Conservation (phyloP, 2,888 invertebrate genomes). For the Drosophila pullipes region DNA sequence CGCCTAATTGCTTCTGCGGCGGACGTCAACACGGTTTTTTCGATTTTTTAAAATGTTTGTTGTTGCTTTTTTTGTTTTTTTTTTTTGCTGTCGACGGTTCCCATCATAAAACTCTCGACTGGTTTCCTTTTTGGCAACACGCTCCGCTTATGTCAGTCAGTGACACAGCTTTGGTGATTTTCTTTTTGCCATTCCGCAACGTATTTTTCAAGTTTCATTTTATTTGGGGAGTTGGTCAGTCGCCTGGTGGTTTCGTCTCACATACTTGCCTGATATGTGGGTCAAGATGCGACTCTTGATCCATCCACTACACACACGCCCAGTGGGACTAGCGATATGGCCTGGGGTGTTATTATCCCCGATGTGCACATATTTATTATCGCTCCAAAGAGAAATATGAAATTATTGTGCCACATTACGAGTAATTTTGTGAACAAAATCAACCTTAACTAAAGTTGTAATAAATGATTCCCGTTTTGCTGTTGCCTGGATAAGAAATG, state of each 20-base stretch:
- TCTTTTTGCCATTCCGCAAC: slow-evolving; percentile 68
- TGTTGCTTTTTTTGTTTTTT: slow-evolving; percentile 17
- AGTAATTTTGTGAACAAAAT: slow-evolving; percentile 50
- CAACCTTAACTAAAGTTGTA: slow-evolving; percentile 19
- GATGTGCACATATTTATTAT: slow-evolving; percentile 55
- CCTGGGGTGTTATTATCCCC: slow-evolving; percentile 66
- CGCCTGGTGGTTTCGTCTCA: slow-evolving; percentile 43
- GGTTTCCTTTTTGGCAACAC: slow-evolving; percentile 78
- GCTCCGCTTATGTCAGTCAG: slow-evolving; percentile 72
- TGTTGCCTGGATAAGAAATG: background rate
- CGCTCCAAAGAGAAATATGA: slow-evolving; percentile 47
- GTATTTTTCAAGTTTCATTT: slow-evolving; percentile 59
- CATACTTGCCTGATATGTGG: slow-evolving; percentile 65
- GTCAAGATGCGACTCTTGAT: slow-evolving; percentile 72
- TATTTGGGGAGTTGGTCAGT: slow-evolving; percentile 60
- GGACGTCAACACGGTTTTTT: slow-evolving; percentile 72
- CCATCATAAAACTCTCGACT: slow-evolving; percentile 76
- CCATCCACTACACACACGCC: slow-evolving; percentile 50
- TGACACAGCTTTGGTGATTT: slow-evolving; percentile 45
- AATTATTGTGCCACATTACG: slow-evolving; percentile 57
- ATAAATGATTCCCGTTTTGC: slow-evolving; percentile 31
- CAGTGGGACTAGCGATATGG: slow-evolving; percentile 40
- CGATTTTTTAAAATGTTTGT: slow-evolving; percentile 55
- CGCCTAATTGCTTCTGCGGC: slow-evolving; percentile 72
- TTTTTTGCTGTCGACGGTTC: slow-evolving; percentile 53